phyloP scores from a whole-genome alignment of 2,797 vertebrate species.

The Danio choprae region DNA sequence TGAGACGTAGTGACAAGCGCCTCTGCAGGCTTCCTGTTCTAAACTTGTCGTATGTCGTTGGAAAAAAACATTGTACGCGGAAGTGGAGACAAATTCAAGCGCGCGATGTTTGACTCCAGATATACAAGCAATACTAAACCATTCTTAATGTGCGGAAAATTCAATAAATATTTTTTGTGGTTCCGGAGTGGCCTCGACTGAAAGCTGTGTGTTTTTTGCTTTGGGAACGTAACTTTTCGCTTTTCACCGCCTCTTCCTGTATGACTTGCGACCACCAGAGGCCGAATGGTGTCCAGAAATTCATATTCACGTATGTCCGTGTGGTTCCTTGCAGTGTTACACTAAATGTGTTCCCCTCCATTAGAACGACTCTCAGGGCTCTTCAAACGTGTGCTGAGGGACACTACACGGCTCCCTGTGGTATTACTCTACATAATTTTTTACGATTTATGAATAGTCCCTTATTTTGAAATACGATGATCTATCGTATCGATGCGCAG shows the following conservation, averaged over 20 bases:
- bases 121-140: neutral
- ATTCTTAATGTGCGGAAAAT: slow-evolving; percentile 13
- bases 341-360: slow-evolving; percentile 70
- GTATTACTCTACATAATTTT: neutral
- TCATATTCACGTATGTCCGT: slow-evolving; percentile 20
- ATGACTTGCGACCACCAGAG: slow-evolving; percentile 53
- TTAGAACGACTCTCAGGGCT: neutral
- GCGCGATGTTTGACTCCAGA: slow-evolving; percentile 46
- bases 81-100: slow-evolving; percentile 70
- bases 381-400: neutral
- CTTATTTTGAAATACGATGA: neutral
- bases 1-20: slow-evolving; percentile 55
- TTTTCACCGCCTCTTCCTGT: slow-evolving; percentile 59
- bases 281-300: slow-evolving; percentile 28
- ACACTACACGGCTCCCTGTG: neutral
- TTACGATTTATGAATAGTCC: neutral
- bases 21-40: slow-evolving; percentile 71
- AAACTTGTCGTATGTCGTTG: slow-evolving; percentile 78
- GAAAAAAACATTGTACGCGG: slow-evolving; percentile 77
- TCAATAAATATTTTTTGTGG: neutral
- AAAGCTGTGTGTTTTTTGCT: neutral
- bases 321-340: slow-evolving; percentile 78
- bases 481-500: neutral
- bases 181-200: too few species aligned
- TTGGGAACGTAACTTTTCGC: slow-evolving; percentile 50